Conservation (phyloP, 2,888 invertebrate species). For the Epinotia nisella region DNA sequence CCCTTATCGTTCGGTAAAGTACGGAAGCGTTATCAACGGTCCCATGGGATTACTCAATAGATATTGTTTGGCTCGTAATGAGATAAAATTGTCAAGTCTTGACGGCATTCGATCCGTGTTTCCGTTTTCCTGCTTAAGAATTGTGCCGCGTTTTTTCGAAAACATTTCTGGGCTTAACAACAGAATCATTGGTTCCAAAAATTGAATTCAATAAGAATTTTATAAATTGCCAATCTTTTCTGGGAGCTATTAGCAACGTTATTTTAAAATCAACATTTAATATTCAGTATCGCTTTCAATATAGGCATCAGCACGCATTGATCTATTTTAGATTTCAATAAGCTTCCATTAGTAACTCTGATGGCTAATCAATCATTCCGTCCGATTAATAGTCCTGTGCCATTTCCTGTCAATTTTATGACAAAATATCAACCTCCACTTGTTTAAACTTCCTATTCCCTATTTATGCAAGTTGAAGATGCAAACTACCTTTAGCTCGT, state of each 20-base stretch:
- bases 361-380: not conserved
- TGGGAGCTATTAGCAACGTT: too few species aligned
- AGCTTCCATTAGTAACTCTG: not conserved
- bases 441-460: not conserved
- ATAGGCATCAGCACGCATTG: not conserved
- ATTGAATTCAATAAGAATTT: not conserved
- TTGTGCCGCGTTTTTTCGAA: not conserved
- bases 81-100: conserved; percentile 30
- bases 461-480: conserved; percentile 14
- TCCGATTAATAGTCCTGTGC: not conserved
- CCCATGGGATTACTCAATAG: conserved; percentile 18
- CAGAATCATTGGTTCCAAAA: not conserved
- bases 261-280: not conserved
- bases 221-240: not conserved
- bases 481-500: conserved; percentile 27
- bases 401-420: not conserved
- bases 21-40: conserved; percentile 11
- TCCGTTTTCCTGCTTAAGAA: conserved; percentile 18
- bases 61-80: conserved; percentile 31
- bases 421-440: not conserved
- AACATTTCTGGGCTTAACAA: not conserved
- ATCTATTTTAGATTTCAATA: not conserved
- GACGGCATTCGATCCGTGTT: not conserved
- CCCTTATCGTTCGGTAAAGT: conserved; percentile 9
- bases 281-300: not conserved